Evolutionary conservation across 2,888 invertebrate genomes (phyloP).

Genomic region (Tromatobia lineatoria): DNA sequence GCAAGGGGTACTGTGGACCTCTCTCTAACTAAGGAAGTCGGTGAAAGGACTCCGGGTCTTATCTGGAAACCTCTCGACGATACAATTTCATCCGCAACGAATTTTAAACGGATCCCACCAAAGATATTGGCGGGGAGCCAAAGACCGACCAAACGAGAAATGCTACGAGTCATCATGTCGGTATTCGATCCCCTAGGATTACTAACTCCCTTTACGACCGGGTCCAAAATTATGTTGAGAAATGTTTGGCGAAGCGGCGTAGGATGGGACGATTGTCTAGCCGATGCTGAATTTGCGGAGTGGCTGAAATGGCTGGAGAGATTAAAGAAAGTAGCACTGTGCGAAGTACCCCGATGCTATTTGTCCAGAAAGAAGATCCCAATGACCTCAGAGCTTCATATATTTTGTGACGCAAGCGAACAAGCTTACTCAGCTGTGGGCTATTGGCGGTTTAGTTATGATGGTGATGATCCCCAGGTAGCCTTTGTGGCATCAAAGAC

Average conservation of each 20-base stretch:
- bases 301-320: constrained; percentile 68
- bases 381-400: constrained; percentile 66
- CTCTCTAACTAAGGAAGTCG: background rate
- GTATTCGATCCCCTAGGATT: constrained; percentile 76
- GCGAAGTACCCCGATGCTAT: constrained; percentile 61
- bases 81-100: no score
- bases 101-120: no score
- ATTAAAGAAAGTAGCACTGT: constrained; percentile 45
- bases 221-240: constrained; percentile 1
- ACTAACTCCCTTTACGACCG: constrained; percentile 68
- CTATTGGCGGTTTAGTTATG: no score
- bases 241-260: no score
- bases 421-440: no score
- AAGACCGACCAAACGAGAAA: background rate
- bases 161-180: constrained; percentile 70
- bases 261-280: no score
- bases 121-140: no score
- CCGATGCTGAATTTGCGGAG: constrained; percentile 11
- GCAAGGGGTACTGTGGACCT: background rate
- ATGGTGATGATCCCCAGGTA: no score
- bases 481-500: no score
- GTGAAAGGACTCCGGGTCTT: no score
- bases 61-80: no score
- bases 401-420: constrained; percentile 74
- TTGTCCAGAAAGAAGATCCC: constrained; percentile 14